Evolutionary conservation across 2,797 vertebrate genomes (phyloP).

Genomic region (Tapera naevia): DNA sequence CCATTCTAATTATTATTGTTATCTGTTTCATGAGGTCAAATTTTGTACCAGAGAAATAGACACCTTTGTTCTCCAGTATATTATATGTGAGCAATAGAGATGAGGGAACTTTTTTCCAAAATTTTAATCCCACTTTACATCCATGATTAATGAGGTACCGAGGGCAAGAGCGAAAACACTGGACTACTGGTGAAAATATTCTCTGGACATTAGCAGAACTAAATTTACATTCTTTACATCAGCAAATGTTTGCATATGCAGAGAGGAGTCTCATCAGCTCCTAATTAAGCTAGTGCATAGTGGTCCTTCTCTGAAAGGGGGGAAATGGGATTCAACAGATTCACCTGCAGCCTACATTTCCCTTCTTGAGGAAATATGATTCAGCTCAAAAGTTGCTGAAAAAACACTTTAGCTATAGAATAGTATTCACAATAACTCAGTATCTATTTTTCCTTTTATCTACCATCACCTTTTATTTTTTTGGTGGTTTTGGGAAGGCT

Average conservation of each 20-base stretch:
- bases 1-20: not conserved
- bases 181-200: not conserved
- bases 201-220: not conserved
- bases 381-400: not conserved
- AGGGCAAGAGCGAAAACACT: not conserved
- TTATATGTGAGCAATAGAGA: not conserved
- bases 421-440: not conserved
- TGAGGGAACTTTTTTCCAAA: not conserved
- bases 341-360: not conserved
- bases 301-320: not conserved
- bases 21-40: not conserved
- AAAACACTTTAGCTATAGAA: not conserved
- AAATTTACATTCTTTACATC: not conserved
- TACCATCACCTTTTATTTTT: not conserved
- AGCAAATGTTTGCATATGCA: not conserved
- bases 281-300: fast-evolving
- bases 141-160: not conserved
- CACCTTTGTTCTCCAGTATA: not conserved
- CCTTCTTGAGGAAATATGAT: not conserved
- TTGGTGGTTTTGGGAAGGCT: not conserved
- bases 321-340: not conserved
- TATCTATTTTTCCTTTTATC: not conserved
- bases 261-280: not conserved
- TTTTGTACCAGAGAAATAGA: not conserved
- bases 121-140: not conserved